These are phyloP conservation scores for Argyresthia goedartella DNA, from an alignment of 2,888 invertebrate genomes.

Conservation along the genomic window DNA sequence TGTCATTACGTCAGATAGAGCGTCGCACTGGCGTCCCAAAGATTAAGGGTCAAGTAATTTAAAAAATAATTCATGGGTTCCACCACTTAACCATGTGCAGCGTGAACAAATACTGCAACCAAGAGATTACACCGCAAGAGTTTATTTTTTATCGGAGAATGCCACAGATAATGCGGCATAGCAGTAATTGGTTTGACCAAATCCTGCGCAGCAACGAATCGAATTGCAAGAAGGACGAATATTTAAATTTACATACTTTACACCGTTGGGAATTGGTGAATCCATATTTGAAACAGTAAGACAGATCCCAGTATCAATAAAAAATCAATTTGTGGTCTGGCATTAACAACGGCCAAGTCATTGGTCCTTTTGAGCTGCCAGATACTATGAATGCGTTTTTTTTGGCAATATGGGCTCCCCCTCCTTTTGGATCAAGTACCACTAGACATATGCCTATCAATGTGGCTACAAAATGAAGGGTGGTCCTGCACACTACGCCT, in stretches of 20 bases:
- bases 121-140: not conserved
- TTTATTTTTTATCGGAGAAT: not conserved
- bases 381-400: not conserved
- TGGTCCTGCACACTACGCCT: conserved; percentile 9
- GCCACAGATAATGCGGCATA: not conserved
- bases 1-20: not conserved
- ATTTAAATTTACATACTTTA: conserved; percentile 7
- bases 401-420: not conserved
- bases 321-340: conserved; percentile 15
- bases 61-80: not conserved
- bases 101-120: not conserved
- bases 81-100: no score
- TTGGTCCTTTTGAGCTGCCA: no score
- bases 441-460: not conserved
- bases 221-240: conserved; percentile 5
- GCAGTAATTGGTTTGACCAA: not conserved
- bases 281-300: conserved; percentile 5
- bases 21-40: not conserved
- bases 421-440: not conserved
- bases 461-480: conserved; percentile 5
- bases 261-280: conserved; percentile 5
- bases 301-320: conserved; percentile 10
- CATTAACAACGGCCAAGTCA: conserved; percentile 12
- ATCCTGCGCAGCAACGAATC: conserved; percentile 7
- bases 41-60: not conserved